phyloP scores from a whole-genome alignment of 1,140 invertebrate genomes.

The Brachionus sp. region DNA sequence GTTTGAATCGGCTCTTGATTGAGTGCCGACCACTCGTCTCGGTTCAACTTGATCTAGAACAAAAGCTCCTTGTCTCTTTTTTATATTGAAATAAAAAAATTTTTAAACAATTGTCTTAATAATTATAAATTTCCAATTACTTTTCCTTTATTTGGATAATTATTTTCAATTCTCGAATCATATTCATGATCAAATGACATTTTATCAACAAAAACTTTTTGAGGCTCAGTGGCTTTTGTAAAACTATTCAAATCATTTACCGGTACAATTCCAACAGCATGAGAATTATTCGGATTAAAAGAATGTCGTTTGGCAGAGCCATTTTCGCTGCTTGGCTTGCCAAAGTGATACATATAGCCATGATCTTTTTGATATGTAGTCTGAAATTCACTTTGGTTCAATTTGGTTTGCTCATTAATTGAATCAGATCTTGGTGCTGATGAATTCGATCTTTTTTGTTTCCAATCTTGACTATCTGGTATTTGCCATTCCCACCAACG shows the following conservation, averaged over 20 bases:
- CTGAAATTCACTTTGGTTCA: slow-evolving; percentile 33
- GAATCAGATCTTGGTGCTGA: neutral
- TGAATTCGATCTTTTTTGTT: neutral
- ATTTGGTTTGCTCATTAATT: neutral
- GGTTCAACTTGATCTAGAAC: slow-evolving; percentile 26
- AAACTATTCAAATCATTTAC: slow-evolving; percentile 41
- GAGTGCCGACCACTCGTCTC: neutral
- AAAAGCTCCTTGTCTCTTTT: slow-evolving; percentile 38
- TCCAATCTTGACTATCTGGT: neutral
- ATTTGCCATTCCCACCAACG: slow-evolving; percentile 43
- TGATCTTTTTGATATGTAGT: slow-evolving; percentile 44
- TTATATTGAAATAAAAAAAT: neutral
- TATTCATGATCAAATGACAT: slow-evolving; percentile 43
- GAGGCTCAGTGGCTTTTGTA: neutral
- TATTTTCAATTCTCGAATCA: slow-evolving; percentile 11
- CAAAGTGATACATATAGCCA: slow-evolving; percentile 14
- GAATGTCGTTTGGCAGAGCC: neutral
- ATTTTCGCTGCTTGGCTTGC: neutral
- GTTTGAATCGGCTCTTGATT: slow-evolving; percentile 12
- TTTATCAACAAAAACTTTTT: slow-evolving; percentile 43
- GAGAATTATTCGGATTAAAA: slow-evolving; percentile 23
- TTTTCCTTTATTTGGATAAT: slow-evolving; percentile 42
- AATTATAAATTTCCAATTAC: neutral
- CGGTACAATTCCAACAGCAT: slow-evolving; percentile 27
- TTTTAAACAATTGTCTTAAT: neutral